Conservation (phyloP, 2,113 vertebrate genomes). For the Trichomycterus rosablanca region DNA sequence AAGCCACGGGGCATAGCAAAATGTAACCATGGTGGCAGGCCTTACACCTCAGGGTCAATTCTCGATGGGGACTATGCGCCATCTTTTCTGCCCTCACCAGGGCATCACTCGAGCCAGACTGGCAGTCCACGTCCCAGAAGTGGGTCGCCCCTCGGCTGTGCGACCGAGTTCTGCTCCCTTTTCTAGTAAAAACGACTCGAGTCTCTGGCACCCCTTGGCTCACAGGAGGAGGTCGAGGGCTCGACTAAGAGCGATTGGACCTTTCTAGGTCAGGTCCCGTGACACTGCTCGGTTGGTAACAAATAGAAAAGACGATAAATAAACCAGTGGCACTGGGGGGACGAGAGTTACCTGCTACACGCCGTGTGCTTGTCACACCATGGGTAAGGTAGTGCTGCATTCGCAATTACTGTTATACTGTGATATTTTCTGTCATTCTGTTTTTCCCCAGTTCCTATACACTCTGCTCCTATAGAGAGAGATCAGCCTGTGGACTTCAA, state of each 20-base stretch:
- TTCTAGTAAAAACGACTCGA: constrained; percentile 45
- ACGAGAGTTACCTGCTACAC: constrained; percentile 48
- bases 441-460: constrained; percentile 5
- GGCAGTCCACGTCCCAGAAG: constrained; percentile 26
- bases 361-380: constrained; percentile 26
- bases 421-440: constrained; percentile 7
- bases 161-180: constrained; percentile 32
- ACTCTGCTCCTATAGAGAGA: constrained; percentile 50
- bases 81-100: constrained; percentile 5
- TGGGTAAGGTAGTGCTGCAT: constrained; percentile 10
- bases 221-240: constrained; percentile 67
- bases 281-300: constrained; percentile 67
- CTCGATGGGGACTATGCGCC: constrained; percentile 5
- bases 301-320: constrained; percentile 63
- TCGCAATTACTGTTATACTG: constrained; percentile 4
- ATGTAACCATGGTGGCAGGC: constrained; percentile 14
- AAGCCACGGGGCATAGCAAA: constrained; percentile 27
- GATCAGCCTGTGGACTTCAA: constrained; percentile 72
- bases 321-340: constrained; percentile 49
- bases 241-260: constrained; percentile 67
- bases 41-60: constrained; percentile 12
- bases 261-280: constrained; percentile 75
- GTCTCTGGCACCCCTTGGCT: constrained; percentile 64
- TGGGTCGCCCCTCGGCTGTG: constrained; percentile 30
- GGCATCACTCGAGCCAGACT: constrained; percentile 2